Evolutionary conservation across 2,797 vertebrate species (phyloP), one percentile per base, ranked within the genome.

Genomic region (Acomys russatus): DNA sequence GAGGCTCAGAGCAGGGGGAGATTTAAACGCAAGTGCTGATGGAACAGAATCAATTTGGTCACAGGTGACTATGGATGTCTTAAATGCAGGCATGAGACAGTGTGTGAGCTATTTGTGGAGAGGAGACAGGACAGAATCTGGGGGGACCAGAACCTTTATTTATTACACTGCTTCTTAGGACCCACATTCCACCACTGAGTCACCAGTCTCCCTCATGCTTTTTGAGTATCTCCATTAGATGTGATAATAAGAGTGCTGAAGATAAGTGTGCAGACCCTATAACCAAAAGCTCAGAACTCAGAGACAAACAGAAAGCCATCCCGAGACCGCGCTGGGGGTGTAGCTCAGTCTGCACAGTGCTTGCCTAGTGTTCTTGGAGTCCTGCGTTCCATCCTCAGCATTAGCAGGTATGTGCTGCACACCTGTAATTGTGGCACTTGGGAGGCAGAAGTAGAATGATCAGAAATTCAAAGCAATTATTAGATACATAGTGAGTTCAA

Each of bases 231-330:
- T 85, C 18, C 54, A 63, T 1, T 20, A 4, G 1, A 1, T 22
- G 14, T 11, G 35, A 6, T 70, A 5, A 54, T 2, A 10, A 33
- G 33, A 18, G 6, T 25, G 9, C 2, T n/a, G 59, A 71, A 14
- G 18, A 33, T 17, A 74, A 73, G 35, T 61, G 28, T 30, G 49
- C 8, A 86, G 33, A 78, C 68, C 15, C 33, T 59, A 8, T 86
- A 70, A 91, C 59, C 33, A 79, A 70, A 82, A 64, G 23, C 49
- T 68, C 51, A 49, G 30, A 30, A 68, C 78, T 95, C 83, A 89
- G 92, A 82, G 76, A 30, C 6, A 59, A 28, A 56, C 33, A 94
- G 71, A 44, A 35, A 74, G 7, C 63, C 25, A 54, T 63, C 73
- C 25, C 12, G 38, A 91, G 51, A 64, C 7, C n/a, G 33, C 49